Conservation (phyloP, 2,113 vertebrate species). For the Gambusia holbrooki region DNA sequence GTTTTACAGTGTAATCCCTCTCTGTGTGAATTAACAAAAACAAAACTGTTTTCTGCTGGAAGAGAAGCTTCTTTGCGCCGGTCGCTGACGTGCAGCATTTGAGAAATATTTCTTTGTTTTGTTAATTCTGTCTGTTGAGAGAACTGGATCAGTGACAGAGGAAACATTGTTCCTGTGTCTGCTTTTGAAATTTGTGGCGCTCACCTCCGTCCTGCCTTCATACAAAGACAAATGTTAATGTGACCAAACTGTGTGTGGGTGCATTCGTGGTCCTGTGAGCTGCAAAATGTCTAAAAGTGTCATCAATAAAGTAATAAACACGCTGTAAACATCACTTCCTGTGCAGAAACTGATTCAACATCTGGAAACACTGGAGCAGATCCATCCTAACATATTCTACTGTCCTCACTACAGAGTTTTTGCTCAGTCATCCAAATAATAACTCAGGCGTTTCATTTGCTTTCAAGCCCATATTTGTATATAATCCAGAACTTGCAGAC, state of each 20-base stretch:
- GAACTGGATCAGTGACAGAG: background rate
- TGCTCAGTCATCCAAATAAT: background rate
- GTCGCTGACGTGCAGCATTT: conserved; percentile 14
- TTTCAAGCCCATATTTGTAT: too few species aligned
- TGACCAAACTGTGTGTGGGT: conserved; percentile 30
- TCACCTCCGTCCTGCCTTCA: conserved; percentile 45
- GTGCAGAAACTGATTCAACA: background rate
- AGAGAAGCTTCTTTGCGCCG: background rate
- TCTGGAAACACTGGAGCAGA: background rate
- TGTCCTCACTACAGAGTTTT: background rate
- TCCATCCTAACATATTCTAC: background rate
- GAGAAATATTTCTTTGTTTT: background rate
- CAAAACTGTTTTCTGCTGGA: background rate
- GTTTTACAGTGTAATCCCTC: background rate
- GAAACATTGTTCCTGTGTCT: conserved; percentile 6
- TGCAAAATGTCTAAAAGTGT: conserved; percentile 40
- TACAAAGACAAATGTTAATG: conserved; percentile 35
- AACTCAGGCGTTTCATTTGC: too few species aligned
- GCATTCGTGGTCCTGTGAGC: conserved; percentile 41
- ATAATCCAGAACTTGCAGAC: too few species aligned
- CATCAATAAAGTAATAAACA: conserved; percentile 42
- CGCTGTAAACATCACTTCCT: background rate
- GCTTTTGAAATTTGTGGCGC: conserved; percentile 23
- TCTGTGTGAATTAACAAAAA: background rate
- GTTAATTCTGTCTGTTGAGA: background rate